Evolutionary conservation across 2,797 vertebrate genomes (phyloP), one percentile per base, ranked within the genome.

Genomic region (Petrocephalus schoutedeni): DNA sequence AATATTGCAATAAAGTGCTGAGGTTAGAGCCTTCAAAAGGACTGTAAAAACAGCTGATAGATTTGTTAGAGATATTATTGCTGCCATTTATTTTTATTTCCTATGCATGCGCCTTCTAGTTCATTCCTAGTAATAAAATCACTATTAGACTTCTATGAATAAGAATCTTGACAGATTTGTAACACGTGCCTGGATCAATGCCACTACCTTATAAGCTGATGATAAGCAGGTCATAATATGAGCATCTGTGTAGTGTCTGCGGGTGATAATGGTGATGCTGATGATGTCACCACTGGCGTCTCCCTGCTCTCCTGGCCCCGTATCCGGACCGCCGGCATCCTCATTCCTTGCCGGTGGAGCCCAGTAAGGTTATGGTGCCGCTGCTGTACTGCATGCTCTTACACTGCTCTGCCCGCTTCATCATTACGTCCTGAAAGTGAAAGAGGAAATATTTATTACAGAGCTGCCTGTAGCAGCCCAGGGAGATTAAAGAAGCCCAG

Each of bases 321-420:
- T 16, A 0, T 36, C 12, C 12, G 45, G 14, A 82, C 41, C 36
- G 14, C 21, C 53, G 1, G 21, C 41, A 0, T 23, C 45, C 14
- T 87, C 87, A 87, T 19, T 4, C 57, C 12, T 7, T 21, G 12
- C 56, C 36, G 0, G 32, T 58, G 7, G 32, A 58, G 0, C 87
- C 92, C 88, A 96, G 58, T 56, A 95, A 92, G 0, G 93, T 94
- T 0, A 94, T 91, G 2, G 92, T 92, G 53, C 96, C 96, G 0
- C 90, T 93, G 89, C 90, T 92, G 91, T 96, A 95, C 41, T 19
- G 92, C 93, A 95, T 93, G 67, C 91, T 92, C 2, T 23, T 90
- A 91, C 94, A 96, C 84, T 92, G 89, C 0, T 93, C 89, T 0
- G 4, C 0, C 89, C 96, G 92, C 8, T 12, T 16, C 0, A 0